Base-by-base conservation (phyloP, 1,140 invertebrate genomes). In the Stegodyphus dumicola region DNA sequence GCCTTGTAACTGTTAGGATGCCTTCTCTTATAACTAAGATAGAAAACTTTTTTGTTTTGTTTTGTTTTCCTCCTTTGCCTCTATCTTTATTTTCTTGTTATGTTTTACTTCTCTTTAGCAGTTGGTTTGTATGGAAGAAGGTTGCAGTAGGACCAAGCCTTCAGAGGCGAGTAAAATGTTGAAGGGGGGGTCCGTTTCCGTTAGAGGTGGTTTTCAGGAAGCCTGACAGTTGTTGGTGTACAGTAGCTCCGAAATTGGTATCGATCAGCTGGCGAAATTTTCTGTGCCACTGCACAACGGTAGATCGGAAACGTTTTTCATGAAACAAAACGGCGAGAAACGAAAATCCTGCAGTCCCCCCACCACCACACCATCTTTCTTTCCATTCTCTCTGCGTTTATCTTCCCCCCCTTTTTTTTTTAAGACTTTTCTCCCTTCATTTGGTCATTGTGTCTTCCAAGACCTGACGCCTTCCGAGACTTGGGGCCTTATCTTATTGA, bases 11-110 rank as follows among this genome's bases (percentile, higher is more conserved):
- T 77, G 81, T 77, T 76, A 77, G 81, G 73, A 49, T 51, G 67
- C 56, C 80, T 54, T 3, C 80, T 85, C 64, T 76, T 85, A 76
- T 85, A 85, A 85, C 80, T 83, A 83, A 83, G 80, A 83, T 53
- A 75, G 71, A 83, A 75, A 83, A 83, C n/a, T 51, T 52, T 51
- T 15, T 11, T 70, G 33, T 33, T 33, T 33, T 33, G 52, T 79
- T 70, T 48, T 70, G 18, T 70, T 73, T 81, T 81, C 48, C 69
- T 71, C 64, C 53, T 81, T 15, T 51, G 6, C 11, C 17, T 51
- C 10, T 33, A 13, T 67, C 78, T 81, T 33, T 71, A 10, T 51
- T 71, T 51, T 10, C 48, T 51, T 67, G 65, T 69, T 60, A 51
- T 67, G 51, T 48, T 33, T 70, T 33, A 70, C 67, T 70, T 33